Evolutionary conservation across 2,888 invertebrate species (phyloP).

Genomic region (Brenthis ino): DNA sequence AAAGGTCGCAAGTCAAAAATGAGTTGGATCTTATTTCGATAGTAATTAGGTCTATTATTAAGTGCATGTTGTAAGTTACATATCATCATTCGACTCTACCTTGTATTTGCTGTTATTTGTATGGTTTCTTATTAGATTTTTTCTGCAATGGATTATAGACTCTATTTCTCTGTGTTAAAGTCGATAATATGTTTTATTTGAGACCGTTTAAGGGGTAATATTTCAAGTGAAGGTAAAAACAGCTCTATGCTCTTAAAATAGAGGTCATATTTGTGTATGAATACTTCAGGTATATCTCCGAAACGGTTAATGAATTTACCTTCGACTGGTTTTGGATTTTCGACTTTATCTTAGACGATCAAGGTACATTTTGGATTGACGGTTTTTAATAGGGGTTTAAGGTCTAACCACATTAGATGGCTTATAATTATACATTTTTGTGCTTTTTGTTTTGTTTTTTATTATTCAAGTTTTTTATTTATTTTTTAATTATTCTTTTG

Average conservation of each 20-base stretch:
- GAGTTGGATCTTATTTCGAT: background rate
- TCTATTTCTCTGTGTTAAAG: conserved; percentile 1
- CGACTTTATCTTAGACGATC: background rate
- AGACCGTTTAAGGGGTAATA: background rate
- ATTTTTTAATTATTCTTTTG: background rate
- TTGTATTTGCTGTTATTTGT: background rate
- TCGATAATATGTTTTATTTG: background rate
- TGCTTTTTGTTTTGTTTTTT: background rate
- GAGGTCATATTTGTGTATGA: conserved; percentile 14
- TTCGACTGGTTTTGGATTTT: conserved; percentile 2
- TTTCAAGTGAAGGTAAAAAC: conserved; percentile 20
- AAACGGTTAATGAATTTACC: conserved; percentile 29
- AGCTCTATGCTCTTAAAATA: conserved; percentile 5
- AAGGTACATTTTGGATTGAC: conserved; percentile 15
- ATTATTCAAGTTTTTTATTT: no score
- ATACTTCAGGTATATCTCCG: conserved; percentile 1
- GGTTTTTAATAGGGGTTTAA: conserved; percentile 31
- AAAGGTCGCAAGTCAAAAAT: conserved; percentile 42
- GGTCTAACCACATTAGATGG: conserved; percentile 22
- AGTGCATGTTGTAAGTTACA: background rate
- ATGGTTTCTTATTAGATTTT: background rate
- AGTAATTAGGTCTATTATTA: background rate
- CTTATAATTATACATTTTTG: background rate
- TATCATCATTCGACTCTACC: background rate
- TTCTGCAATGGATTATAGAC: background rate